Conservation (phyloP, 2,888 invertebrate species). For the Allophyes oxyacanthae region DNA sequence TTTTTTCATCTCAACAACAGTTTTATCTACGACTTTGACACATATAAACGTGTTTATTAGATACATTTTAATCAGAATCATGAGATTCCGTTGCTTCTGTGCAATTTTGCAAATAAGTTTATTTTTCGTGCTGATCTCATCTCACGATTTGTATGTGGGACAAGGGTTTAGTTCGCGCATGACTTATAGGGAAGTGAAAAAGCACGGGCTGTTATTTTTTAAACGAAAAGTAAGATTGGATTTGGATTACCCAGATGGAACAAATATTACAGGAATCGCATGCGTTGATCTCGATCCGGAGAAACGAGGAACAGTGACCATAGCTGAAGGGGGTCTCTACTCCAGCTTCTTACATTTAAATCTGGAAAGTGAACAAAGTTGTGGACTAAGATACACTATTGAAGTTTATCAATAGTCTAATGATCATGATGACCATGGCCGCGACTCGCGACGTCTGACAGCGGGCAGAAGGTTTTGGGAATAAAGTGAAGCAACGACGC, state of each 20-base stretch:
- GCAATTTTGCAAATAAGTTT: constrained; percentile 17
- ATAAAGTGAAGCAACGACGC: too few species aligned
- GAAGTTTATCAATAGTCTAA: constrained; percentile 43
- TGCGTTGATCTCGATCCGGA: constrained; percentile 63
- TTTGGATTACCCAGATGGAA: constrained; percentile 63
- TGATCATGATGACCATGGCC: not conserved
- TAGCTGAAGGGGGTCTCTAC: constrained; percentile 63
- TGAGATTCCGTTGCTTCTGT: constrained; percentile 32
- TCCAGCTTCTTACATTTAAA: constrained; percentile 56
- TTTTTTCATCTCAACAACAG: constrained; percentile 51
- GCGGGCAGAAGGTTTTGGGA: too few species aligned
- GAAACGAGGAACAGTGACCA: constrained; percentile 56
- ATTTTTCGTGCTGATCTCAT: constrained; percentile 29
- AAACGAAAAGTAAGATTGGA: constrained; percentile 56
- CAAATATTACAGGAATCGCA: constrained; percentile 67
- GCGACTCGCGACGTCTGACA: too few species aligned
- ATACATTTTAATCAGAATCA: constrained; percentile 19
- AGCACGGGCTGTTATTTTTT: constrained; percentile 67
- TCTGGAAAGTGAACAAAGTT: constrained; percentile 65
- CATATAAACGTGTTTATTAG: constrained; percentile 38
- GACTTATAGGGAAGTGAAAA: constrained; percentile 69
- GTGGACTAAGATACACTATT: constrained; percentile 57
- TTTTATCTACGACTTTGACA: constrained; percentile 54
- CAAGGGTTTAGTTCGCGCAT: constrained; percentile 66
- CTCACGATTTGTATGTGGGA: constrained; percentile 56